Evolutionary conservation across 2,113 vertebrate genomes (phyloP).

Genomic region (Paratilapia polleni): DNA sequence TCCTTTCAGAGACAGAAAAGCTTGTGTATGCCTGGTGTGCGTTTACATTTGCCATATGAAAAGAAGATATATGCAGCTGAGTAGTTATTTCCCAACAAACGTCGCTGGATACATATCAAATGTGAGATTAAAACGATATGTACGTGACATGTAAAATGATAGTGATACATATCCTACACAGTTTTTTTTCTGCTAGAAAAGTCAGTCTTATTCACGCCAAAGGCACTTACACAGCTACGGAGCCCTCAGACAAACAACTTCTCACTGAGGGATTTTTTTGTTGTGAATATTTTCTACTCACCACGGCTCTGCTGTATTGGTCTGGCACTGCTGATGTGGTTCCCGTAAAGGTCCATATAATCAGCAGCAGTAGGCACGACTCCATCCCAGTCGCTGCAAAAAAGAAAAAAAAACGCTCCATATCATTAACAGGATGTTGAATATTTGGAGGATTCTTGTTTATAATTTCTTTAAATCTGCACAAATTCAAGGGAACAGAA

Average conservation of each 20-base stretch:
- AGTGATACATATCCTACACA: background rate
- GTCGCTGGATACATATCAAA: background rate
- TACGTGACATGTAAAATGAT: background rate
- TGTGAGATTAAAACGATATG: background rate
- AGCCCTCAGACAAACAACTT: background rate
- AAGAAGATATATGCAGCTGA: background rate
- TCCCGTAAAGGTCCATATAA: conserved; percentile 41
- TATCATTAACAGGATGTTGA: background rate
- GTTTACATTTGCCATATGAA: background rate
- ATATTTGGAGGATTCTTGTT: background rate
- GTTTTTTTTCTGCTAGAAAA: background rate
- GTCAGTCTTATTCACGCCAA: background rate
- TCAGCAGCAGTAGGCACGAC: conserved; percentile 35
- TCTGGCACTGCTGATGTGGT: conserved; percentile 41
- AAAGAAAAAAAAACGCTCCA: background rate
- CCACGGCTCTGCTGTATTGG: conserved; percentile 77
- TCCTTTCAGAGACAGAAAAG: background rate
- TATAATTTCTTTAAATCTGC: background rate
- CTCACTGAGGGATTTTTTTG: background rate
- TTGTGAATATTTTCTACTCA: conserved; percentile 57
- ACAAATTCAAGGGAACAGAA: background rate
- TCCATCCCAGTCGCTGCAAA: conserved; percentile 54
- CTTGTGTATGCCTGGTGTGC: no score
- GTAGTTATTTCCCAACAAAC: background rate
- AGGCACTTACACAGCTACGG: background rate